Percentiles rank a stretch among this genome's conserved stretches.
phyloP scores from a whole-genome alignment of 2,797 vertebrate species.

The Apodemus agrarius region DNA sequence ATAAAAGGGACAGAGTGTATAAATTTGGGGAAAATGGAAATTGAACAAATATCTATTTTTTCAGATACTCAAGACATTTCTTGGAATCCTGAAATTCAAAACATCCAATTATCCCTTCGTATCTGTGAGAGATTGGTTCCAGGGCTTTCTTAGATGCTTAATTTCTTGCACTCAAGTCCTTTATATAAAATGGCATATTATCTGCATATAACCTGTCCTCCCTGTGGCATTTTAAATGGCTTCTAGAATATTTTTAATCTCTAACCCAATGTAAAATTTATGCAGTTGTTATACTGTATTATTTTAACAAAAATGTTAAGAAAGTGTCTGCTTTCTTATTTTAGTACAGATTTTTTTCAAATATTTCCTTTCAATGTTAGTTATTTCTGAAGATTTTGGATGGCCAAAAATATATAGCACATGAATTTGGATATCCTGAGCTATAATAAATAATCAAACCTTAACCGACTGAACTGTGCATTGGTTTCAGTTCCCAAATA shows the following conservation, averaged over 20 bases:
- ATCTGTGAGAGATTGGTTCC: background rate
- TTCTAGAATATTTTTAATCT: background rate
- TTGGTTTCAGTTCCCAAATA: background rate
- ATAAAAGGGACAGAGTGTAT: background rate
- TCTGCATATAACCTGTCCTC: background rate
- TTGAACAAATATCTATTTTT: background rate
- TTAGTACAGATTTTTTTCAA: background rate
- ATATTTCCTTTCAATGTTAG: background rate
- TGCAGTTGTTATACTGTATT: background rate
- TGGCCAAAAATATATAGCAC: too few species aligned
- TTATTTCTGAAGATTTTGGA: background rate
- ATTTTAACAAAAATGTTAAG: background rate
- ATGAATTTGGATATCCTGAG: background rate
- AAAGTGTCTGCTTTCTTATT: background rate
- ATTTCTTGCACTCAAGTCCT: background rate
- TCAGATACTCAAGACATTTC: background rate
- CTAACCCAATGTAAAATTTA: background rate
- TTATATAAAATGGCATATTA: background rate
- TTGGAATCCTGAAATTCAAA: background rate
- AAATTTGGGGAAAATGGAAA: background rate
- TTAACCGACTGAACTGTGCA: background rate
- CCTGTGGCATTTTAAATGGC: background rate
- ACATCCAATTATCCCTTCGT: background rate
- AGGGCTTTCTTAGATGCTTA: background rate
- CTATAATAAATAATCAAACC: background rate